Conservation (phyloP, 2,113 vertebrate genomes). For the Hepsetus odoe region DNA sequence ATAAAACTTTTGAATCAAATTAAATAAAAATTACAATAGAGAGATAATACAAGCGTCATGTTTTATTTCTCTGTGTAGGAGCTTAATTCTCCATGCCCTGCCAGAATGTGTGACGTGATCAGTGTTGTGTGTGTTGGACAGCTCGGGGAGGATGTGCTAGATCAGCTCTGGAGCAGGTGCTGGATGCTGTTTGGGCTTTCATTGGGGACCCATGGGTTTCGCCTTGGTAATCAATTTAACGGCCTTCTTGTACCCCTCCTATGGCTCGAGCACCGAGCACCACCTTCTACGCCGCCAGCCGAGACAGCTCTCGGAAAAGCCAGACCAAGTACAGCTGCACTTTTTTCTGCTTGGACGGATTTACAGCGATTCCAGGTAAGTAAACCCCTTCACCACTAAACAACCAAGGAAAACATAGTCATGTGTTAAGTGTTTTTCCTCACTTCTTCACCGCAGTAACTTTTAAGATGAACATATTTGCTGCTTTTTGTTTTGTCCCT, state of each 20-base stretch:
- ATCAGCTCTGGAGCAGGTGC: slow-evolving; percentile 64
- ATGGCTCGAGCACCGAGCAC: slow-evolving; percentile 71
- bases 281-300: slow-evolving; percentile 31
- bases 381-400: neutral
- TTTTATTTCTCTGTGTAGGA: neutral
- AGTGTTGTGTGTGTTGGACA: slow-evolving; percentile 16
- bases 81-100: neutral
- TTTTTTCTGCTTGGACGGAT: slow-evolving; percentile 43
- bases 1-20: too few relatives aligned
- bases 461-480: neutral
- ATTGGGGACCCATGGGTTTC: slow-evolving; percentile 65
- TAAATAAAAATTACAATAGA: too few relatives aligned
- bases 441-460: too few relatives aligned
- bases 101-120: slow-evolving; percentile 7
- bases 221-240: slow-evolving; percentile 67
- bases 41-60: too few relatives aligned
- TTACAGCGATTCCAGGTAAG: slow-evolving; percentile 11
- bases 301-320: slow-evolving; percentile 19
- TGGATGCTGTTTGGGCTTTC: slow-evolving; percentile 57
- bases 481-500: too few relatives aligned
- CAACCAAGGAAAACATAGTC: neutral
- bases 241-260: slow-evolving; percentile 82
- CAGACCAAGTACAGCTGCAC: slow-evolving; percentile 47
- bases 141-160: neutral
- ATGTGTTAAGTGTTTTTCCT: neutral